Base-by-base conservation (phyloP, 2,113 vertebrate genomes). In the Planiliza haematocheilus region DNA sequence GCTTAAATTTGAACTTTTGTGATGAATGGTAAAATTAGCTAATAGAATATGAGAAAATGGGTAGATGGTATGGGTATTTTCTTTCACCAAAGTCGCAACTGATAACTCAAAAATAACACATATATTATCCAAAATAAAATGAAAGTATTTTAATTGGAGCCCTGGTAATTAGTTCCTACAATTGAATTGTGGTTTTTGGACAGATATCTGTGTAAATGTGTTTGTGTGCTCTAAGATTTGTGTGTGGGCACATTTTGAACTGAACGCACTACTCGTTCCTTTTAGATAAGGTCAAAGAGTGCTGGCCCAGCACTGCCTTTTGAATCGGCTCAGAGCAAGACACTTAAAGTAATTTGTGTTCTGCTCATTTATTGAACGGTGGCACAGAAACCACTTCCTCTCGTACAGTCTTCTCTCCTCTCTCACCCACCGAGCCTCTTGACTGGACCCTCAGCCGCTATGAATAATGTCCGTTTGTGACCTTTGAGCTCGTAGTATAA, bases 271-370 rank as follows among this genome's bases (percentile, higher is more conserved):
- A 84, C 74, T 82, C 36, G 14, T 41, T 70, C 51, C 75, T 71
- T 70, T 75, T 13, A 73, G 51, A 73, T 68, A 75, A 79, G 81
- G 84, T 85, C 74, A 85, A 74, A 84, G 64, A 68, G 53, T 85
- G 59, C 52, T 78, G 64, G 42, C 74, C 76, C 61, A 60, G 68
- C 59, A 39, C 39, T 79, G 73, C 65, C 63, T 70, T 82, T 77
- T 77, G 45, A 81, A 77, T 77, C 67, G 66, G 60, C 81, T 84
- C 63, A 70, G 16, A 48, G 71, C 65, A 70, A 60, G 58, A 73
- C 66, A 71, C 64, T 77, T 79, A 67, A 72, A 78, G 66, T 86
- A 74, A 89, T 84, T 83, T 89, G 58, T 77, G 72, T 48, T 58
- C 62, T 57, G 64, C 53, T 83, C 64, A 74, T 81, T 83, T 80